These are phyloP conservation scores for Belonocnema kinseyi DNA, from an alignment of 1,140 invertebrate species.

Conservation along the genomic window DNA sequence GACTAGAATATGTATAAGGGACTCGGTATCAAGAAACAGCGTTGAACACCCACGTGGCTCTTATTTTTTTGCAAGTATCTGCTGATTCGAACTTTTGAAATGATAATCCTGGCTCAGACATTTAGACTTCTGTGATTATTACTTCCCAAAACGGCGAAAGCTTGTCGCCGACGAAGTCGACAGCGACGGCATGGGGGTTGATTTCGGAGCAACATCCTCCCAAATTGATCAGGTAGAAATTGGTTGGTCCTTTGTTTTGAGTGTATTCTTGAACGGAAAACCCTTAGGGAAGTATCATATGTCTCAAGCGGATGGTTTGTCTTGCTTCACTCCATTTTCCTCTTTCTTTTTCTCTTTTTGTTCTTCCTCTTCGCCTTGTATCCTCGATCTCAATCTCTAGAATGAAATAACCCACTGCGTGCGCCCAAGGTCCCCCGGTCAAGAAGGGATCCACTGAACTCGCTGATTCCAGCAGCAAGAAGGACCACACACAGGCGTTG, in stretches of 20 bases:
- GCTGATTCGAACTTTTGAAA: not conserved
- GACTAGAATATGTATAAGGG: not conserved
- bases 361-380: slow-evolving; percentile 1
- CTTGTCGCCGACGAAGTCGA: slow-evolving; percentile 44
- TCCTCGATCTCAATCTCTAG: slow-evolving; percentile 31
- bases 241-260: not conserved
- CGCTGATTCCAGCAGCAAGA: slow-evolving; percentile 42
- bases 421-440: slow-evolving; percentile 18
- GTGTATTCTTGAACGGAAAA: not conserved
- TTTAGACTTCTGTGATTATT: not conserved
- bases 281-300: not conserved
- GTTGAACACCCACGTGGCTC: not conserved
- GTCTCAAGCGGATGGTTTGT: slow-evolving; percentile 33
- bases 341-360: slow-evolving; percentile 31
- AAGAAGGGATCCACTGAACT: slow-evolving; percentile 32
- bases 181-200: slow-evolving; percentile 56
- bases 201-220: slow-evolving; percentile 53
- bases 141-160: slow-evolving; percentile 1
- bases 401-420: slow-evolving; percentile 41
- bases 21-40: not conserved
- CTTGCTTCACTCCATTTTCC: slow-evolving; percentile 28
- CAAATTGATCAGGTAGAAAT: not conserved
- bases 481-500: slow-evolving; percentile 65
- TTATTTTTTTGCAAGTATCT: not conserved
- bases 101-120: not conserved